A percentile compares a stretch with the other conserved stretches of the same genome.
These are phyloP conservation scores for Drosophila pandora DNA, from an alignment of 1,140 invertebrate species.

Conservation along the genomic window DNA sequence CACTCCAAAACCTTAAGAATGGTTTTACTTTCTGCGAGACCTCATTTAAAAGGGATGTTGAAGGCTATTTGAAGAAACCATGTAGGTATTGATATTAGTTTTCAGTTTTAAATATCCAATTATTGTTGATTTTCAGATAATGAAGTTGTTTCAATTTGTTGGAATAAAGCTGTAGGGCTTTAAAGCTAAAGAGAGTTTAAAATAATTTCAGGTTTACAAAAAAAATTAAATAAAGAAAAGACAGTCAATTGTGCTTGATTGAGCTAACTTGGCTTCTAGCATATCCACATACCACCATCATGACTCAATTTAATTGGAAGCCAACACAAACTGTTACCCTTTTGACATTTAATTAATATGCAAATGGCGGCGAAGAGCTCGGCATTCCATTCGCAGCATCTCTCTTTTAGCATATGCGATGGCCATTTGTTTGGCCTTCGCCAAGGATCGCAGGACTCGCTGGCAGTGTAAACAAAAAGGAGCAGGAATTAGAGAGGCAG, in stretches of 20 bases:
- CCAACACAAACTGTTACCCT: constrained; percentile 51
- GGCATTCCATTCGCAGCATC: constrained; percentile 30
- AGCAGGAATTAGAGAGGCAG: constrained; percentile 67
- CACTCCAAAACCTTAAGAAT: too few species aligned
- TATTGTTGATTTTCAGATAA: too few species aligned
- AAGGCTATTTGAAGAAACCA: too few species aligned
- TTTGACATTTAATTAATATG: constrained; percentile 81
- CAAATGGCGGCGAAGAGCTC: constrained; percentile 51
- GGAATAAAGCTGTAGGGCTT: too few species aligned
- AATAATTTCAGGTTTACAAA: too few species aligned
- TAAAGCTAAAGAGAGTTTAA: too few species aligned
- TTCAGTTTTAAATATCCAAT: too few species aligned
- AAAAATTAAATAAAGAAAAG: not conserved
- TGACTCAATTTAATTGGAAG: constrained; percentile 52
- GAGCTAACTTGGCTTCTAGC: not conserved
- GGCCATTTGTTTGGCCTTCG: constrained; percentile 29
- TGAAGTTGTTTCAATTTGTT: too few species aligned
- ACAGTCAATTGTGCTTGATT: constrained; percentile 27
- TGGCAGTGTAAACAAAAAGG: constrained; percentile 42
- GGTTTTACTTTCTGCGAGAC: too few species aligned
- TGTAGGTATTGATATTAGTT: too few species aligned
- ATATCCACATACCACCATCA: not conserved
- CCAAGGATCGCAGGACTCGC: constrained; percentile 11
- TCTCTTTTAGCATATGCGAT: constrained; percentile 26
- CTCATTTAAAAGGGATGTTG: too few species aligned